Evolutionary conservation across 2,888 invertebrate species (phyloP), one percentile per base, ranked within the genome.

Genomic region (Pogonocherus hispidulus): DNA sequence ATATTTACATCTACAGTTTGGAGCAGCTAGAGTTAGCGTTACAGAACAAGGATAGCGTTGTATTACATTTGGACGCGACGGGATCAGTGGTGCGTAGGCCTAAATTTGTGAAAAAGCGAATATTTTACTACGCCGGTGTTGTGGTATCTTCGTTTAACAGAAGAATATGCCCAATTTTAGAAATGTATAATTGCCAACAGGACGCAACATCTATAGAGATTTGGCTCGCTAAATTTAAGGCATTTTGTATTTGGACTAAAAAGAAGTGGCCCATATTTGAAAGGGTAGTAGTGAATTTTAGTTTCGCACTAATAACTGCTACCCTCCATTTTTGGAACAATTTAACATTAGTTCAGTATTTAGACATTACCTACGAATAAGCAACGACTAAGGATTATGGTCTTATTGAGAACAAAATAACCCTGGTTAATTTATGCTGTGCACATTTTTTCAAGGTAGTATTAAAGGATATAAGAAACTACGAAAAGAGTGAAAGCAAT

Each of bases 71-170:
- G 14, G 60, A 66, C 51, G 44, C 66, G 11, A 66, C 66, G 18
- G 60, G 55, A 1, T 60, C 37, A 9, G 54, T 66, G 6, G 14
- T 66, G 6, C 37, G 66, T 19, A 20, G 14, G 18, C 56, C 56
- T 37, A 11, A 1, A 18, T 47, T 47, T 20, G 57, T 51, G 6
- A 60, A 51, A 3, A 59, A 66, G 9, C 27, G 37, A 51, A 66
- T 66, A 27, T 64, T 64, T 56, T 64, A 64, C 56, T 64, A 64
- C 44, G 65, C 52, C 37, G 52, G 49, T n/a, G 65, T 65, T 2
- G 44, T 57, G 1, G 19, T 49, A n/a, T 49, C 57, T 8, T 35
- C 5, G 4, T 51, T 60, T 16, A 60, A 60, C 35, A 47, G 46
- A 5, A 60, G 62, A 44, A 32, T 66, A 6, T 54, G 41, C 14